Conservation (phyloP, 1,140 invertebrate genomes). For the Elysia chlorotica region DNA sequence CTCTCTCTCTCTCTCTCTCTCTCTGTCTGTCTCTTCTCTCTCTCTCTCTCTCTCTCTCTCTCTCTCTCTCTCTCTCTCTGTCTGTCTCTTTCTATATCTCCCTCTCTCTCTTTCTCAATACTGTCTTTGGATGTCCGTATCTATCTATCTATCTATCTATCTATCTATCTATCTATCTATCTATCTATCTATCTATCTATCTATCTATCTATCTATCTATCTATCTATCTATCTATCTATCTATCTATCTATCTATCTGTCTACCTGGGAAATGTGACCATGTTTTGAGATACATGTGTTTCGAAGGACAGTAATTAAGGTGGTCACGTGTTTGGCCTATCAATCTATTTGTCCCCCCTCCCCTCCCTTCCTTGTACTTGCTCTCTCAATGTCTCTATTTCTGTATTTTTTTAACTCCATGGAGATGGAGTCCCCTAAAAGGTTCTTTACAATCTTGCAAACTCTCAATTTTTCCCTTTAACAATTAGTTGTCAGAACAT, state of each 20-base stretch:
- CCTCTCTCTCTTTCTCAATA: not conserved
- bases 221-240: not conserved
- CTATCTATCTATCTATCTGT: too few species aligned
- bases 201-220: not conserved
- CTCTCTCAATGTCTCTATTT: not conserved
- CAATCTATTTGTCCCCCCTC: too few species aligned
- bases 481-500: too few species aligned
- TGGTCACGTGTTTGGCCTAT: too few species aligned
- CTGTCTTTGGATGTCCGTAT: not conserved
- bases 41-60: constrained; percentile 2
- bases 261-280: too few species aligned
- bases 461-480: too few species aligned
- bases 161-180: constrained; percentile 3
- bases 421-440: too few species aligned
- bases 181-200: not conserved
- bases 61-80: constrained; percentile 1
- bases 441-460: too few species aligned
- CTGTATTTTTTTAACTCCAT: not conserved
- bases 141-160: not conserved
- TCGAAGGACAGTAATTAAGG: too few species aligned
- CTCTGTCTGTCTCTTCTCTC: not conserved
- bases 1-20: constrained; percentile 1
- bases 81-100: not conserved
- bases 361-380: not conserved
- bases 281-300: too few species aligned